Evolutionary conservation across 2,797 vertebrate species (phyloP), one percentile per base, ranked within the genome.

Genomic region (Acanthornis magna): DNA sequence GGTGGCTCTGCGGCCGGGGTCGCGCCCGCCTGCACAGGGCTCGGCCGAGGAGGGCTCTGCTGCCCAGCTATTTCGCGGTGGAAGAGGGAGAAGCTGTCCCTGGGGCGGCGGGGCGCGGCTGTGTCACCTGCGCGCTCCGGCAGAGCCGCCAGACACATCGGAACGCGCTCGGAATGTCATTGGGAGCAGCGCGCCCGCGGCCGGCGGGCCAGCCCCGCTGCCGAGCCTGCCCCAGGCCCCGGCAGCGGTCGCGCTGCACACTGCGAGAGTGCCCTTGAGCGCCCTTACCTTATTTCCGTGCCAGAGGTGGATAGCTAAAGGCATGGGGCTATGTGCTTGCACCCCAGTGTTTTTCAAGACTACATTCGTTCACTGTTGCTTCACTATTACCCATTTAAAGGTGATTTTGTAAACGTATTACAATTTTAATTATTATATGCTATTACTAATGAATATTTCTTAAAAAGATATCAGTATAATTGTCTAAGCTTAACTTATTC

Each of bases 311-410:
- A 8, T 3, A 29, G 18, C 30, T 40, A 5, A 5, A 7, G 36
- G 40, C 21, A 3, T 0, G 42, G 3, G 27, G 60, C 43, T 8
- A 8, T 2, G 26, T 4, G 32, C 47, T 12, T 7, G 9, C 40
- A 5, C 1, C 3, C 3, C 1, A 4, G 8, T 6, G 3, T 9
- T 40, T 38, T 36, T 23, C 45, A 7, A 38, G 18, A 3, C n/a
- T 2, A 7, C 27, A 0, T 27, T 30, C 21, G 57, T 26, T 30
- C 43, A 11, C 27, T 42, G 43, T 29, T 5, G 3, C 30, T 55
- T 55, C 51, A 1, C 42, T 11, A 0, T 34, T 57, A 8, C 8
- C 68, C 22, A 0, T 13, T 47, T 43, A 34, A 40, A 32, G 18
- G 11, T 11, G 72, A 21, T 40, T 45, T 61, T 27, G 20, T 54